Conservation (phyloP, 2,888 invertebrate genomes). For the Melipona beecheii region DNA sequence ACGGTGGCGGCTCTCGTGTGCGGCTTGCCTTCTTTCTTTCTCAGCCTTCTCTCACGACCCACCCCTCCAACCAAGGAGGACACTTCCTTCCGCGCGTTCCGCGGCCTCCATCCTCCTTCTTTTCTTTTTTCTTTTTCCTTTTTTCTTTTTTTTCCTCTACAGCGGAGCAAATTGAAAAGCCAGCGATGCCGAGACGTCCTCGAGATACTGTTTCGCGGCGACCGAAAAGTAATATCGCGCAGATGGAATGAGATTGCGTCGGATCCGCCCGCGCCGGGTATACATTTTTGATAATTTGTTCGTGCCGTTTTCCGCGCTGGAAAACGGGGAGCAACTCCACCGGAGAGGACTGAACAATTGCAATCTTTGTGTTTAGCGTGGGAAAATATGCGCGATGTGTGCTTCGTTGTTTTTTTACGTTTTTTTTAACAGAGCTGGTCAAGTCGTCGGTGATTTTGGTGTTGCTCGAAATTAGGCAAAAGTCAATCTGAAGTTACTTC, state of each 20-base stretch:
- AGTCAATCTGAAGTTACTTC: neutral
- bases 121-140: neutral
- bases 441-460: neutral
- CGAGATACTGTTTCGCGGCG: constrained; percentile 58
- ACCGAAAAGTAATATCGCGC: constrained; percentile 67
- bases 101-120: constrained; percentile 58
- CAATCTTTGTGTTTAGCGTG: constrained; percentile 10
- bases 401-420: neutral
- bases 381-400: neutral
- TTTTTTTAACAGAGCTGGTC: neutral
- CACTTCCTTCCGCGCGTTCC: constrained; percentile 47
- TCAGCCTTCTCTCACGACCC: constrained; percentile 42
- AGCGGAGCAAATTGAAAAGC: constrained; percentile 67
- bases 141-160: neutral
- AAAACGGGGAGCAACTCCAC: neutral
- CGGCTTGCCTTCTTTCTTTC: constrained; percentile 62
- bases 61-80: constrained; percentile 26
- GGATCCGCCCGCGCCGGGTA: constrained; percentile 27
- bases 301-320: neutral
- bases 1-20: constrained; percentile 69
- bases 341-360: neutral
- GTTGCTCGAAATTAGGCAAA: neutral
- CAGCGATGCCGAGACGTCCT: constrained; percentile 55
- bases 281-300: constrained; percentile 53
- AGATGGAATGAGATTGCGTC: constrained; percentile 55